phyloP scores from a whole-genome alignment of 2,797 vertebrate species.

The Allobates femoralis region DNA sequence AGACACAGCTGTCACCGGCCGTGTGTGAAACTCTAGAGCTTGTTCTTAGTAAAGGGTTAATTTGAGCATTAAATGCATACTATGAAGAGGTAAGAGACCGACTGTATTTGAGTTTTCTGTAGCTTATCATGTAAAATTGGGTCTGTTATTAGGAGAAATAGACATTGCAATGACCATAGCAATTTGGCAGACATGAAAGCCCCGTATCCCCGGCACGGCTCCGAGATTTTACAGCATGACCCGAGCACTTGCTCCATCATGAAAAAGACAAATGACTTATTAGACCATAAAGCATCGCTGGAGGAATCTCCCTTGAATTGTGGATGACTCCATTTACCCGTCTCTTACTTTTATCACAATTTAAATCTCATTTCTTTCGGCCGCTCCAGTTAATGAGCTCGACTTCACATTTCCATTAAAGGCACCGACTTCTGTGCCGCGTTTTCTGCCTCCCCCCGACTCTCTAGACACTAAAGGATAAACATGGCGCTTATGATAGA shows the following conservation, averaged over 20 bases:
- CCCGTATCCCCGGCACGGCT: not conserved
- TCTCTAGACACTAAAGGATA: not conserved
- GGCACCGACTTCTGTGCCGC: not conserved
- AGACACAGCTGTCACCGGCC: too few species aligned
- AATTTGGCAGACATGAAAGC: not conserved
- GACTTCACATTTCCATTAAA: conserved; percentile 21
- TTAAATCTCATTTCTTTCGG: conserved; percentile 27
- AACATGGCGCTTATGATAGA: not conserved
- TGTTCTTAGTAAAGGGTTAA: too few species aligned
- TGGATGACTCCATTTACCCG: conserved; percentile 18
- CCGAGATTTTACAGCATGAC: not conserved
- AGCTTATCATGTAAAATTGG: not conserved
- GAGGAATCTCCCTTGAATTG: conserved; percentile 11
- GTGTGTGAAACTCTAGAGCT: too few species aligned
- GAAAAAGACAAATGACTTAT: conserved; percentile 9
- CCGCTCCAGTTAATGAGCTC: conserved; percentile 6
- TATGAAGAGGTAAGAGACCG: not conserved
- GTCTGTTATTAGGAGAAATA: not conserved
- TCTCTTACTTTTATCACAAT: conserved; percentile 29
- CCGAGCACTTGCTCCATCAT: conserved; percentile 1
- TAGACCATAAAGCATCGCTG: conserved; percentile 4
- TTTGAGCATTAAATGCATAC: not conserved
- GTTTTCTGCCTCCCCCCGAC: conserved; percentile 3
- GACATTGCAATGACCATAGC: not conserved
- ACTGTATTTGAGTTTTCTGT: not conserved